Percentiles rank a stretch among this genome's conserved stretches.
Conservation (phyloP, 1,140 invertebrate species). For the Leucophenga varia region DNA sequence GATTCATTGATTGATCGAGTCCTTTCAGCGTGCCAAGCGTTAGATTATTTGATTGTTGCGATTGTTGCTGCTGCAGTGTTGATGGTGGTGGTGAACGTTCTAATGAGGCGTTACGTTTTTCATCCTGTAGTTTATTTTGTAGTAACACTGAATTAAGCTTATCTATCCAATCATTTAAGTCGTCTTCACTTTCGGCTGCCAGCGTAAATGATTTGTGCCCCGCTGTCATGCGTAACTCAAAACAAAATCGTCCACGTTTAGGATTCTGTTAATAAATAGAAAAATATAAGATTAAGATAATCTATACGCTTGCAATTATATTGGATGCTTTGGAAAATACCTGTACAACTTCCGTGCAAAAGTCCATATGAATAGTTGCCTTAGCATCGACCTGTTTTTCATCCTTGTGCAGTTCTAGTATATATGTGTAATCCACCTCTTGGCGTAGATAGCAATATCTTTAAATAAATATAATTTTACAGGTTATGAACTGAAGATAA, state of each 20-base stretch:
- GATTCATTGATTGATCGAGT: constrained; percentile 87
- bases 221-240: constrained; percentile 83
- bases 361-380: constrained; percentile 90
- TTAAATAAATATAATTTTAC: background rate
- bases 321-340: constrained; percentile 55
- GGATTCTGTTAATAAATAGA: constrained; percentile 64
- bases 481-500: background rate
- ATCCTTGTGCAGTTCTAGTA: constrained; percentile 90
- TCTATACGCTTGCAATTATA: constrained; percentile 8
- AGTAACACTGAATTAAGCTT: constrained; percentile 74
- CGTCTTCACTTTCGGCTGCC: constrained; percentile 82
- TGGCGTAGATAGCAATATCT: constrained; percentile 84
- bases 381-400: constrained; percentile 88
- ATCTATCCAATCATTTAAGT: constrained; percentile 81
- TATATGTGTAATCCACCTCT: constrained; percentile 87
- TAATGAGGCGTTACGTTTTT: constrained; percentile 65
- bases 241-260: constrained; percentile 82
- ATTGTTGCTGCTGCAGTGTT: constrained; percentile 55
- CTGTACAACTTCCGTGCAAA: constrained; percentile 83
- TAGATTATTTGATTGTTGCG: constrained; percentile 36
- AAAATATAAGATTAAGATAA: constrained; percentile 5
- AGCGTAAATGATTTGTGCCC: constrained; percentile 80
- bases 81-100: constrained; percentile 67
- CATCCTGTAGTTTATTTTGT: constrained; percentile 73
- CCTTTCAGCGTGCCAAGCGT: constrained; percentile 78